These are phyloP conservation scores for Cantharis lateralis DNA, from an alignment of 2,888 invertebrate species.

Conservation along the genomic window DNA sequence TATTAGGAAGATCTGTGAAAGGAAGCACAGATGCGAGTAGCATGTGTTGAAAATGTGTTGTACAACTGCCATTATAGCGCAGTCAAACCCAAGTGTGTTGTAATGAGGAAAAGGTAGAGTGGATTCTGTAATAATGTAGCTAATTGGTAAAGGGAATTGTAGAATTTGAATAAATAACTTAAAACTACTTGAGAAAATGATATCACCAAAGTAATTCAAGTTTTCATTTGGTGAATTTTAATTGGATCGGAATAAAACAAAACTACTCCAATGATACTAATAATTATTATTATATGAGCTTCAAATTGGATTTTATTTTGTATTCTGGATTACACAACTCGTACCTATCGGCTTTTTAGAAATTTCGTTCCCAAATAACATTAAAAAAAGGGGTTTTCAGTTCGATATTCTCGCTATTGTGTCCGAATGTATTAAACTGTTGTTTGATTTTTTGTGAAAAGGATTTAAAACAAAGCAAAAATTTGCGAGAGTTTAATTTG, in stretches of 20 bases:
- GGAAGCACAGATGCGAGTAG: slow-evolving; percentile 17
- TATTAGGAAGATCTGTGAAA: slow-evolving; percentile 11
- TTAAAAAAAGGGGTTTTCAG: background rate
- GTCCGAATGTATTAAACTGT: background rate
- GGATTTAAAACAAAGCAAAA: background rate
- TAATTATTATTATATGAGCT: background rate
- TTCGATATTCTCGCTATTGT: background rate
- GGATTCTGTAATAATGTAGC: slow-evolving; percentile 20
- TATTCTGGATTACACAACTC: background rate
- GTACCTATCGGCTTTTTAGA: background rate
- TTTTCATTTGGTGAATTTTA: background rate
- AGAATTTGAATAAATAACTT: slow-evolving; percentile 24
- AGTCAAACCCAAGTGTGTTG: slow-evolving; percentile 21
- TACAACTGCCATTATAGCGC: slow-evolving; percentile 28
- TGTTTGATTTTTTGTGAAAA: background rate
- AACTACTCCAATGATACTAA: background rate
- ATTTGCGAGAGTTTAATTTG: background rate
- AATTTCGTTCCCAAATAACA: background rate
- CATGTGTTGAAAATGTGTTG: slow-evolving; percentile 30
- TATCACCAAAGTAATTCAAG: slow-evolving; percentile 3
- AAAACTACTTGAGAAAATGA: slow-evolving; percentile 4
- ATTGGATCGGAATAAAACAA: background rate
- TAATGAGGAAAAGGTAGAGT: slow-evolving; percentile 28
- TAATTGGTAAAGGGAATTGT: slow-evolving; percentile 20
- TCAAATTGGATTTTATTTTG: background rate